A percentile compares a stretch with the other conserved stretches of the same genome.
These are phyloP conservation scores for Aplidium turbinatum DNA, from an alignment of 23 tunicate genomes.

Conservation along the genomic window DNA sequence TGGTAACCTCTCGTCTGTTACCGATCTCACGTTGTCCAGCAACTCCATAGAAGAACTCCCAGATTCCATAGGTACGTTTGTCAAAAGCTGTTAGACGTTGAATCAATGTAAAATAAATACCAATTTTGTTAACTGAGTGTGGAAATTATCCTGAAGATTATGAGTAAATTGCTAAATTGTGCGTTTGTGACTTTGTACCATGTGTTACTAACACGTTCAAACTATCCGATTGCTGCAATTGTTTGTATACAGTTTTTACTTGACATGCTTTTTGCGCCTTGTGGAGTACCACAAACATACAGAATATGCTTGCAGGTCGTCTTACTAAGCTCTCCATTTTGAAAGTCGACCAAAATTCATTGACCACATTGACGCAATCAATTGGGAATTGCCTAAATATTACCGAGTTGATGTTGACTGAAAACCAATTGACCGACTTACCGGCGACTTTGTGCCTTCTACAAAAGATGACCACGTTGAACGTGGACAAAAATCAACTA, in stretches of 20 bases:
- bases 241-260: too few relatives aligned
- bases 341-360: constrained; percentile 87
- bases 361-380: constrained; percentile 39
- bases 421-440: constrained; percentile 62
- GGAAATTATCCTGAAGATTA: too few relatives aligned
- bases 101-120: too few relatives aligned
- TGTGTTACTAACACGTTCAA: too few relatives aligned
- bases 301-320: too few relatives aligned
- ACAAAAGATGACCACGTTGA: constrained; percentile 72
- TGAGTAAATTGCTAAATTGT: too few relatives aligned
- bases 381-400: constrained; percentile 79
- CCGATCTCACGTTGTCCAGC: constrained; percentile 85
- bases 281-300: too few relatives aligned
- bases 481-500: constrained; percentile 92
- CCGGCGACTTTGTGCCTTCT: constrained; percentile 71
- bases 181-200: too few relatives aligned
- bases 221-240: too few relatives aligned
- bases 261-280: too few relatives aligned
- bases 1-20: constrained; percentile 42
- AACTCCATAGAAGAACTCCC: constrained; percentile 76
- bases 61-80: constrained; percentile 80
- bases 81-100: too few relatives aligned
- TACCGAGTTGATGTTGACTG: constrained; percentile 89
- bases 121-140: too few relatives aligned
- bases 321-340: constrained; percentile 75